Evolutionary conservation across 2,797 vertebrate genomes (phyloP).

Genomic region (Synaphobranchus kaupii): DNA sequence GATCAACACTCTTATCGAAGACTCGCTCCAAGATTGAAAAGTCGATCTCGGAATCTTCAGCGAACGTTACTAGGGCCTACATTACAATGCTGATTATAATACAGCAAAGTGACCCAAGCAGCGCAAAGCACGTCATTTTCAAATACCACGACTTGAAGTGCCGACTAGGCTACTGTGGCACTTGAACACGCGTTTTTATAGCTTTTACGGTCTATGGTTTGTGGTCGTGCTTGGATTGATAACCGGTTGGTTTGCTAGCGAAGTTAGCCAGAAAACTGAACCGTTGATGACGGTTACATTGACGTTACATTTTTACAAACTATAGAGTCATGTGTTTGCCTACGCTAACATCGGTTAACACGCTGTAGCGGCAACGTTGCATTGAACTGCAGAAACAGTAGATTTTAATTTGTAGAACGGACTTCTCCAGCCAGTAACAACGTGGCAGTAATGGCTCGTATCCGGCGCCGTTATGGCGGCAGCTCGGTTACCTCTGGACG

Average conservation of each 20-base stretch:
- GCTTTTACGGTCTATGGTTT: too few relatives aligned
- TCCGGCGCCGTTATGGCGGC: constrained; percentile 7
- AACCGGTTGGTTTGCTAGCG: background rate
- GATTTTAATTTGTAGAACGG: background rate
- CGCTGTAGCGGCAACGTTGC: background rate
- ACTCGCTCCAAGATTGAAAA: too few relatives aligned
- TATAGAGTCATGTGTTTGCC: background rate
- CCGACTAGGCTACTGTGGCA: background rate
- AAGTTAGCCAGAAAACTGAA: background rate
- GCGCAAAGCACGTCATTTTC: background rate
- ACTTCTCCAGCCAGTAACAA: background rate
- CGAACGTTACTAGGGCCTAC: too few relatives aligned
- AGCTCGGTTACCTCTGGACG: constrained; percentile 56
- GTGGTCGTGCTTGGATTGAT: background rate
- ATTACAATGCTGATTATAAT: background rate
- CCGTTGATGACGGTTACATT: background rate
- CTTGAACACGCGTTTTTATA: background rate
- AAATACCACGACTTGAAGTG: too few relatives aligned
- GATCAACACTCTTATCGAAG: too few relatives aligned
- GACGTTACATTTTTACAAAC: background rate
- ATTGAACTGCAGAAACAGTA: background rate
- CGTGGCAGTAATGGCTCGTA: background rate
- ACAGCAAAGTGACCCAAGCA: background rate
- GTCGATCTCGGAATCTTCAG: background rate
- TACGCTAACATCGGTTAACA: background rate